Percentiles rank a stretch among this genome's conserved stretches.
Conservation (phyloP, 2,113 vertebrate genomes). For the Colistium nudipinnis region DNA sequence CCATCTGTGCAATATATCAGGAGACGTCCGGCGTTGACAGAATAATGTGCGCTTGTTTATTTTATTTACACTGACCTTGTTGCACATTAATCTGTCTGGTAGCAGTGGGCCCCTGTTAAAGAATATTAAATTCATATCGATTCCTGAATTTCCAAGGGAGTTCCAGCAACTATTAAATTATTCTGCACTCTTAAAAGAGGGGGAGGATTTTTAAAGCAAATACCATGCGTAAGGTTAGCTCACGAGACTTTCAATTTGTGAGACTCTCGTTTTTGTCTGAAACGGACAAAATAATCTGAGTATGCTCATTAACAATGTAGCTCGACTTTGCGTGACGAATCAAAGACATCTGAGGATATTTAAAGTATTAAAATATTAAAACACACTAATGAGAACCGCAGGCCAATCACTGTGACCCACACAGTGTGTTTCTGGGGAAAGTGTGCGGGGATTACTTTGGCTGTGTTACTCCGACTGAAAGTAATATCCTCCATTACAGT, state of each 20-base stretch:
- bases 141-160: constrained; percentile 31
- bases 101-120: constrained; percentile 25
- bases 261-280: constrained; percentile 30
- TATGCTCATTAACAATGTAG: constrained; percentile 60
- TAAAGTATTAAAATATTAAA: constrained; percentile 71
- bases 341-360: constrained; percentile 66
- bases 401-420: constrained; percentile 76
- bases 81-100: constrained; percentile 33
- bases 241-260: constrained; percentile 52
- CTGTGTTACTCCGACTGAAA: constrained; percentile 66
- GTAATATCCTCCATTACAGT: constrained; percentile 73
- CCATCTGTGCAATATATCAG: constrained; percentile 38
- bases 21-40: constrained; percentile 36
- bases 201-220: constrained; percentile 30
- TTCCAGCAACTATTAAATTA: constrained; percentile 35
- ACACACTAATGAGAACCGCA: constrained; percentile 61
- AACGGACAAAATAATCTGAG: constrained; percentile 38
- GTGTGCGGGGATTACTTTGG: constrained; percentile 68
- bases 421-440: constrained; percentile 57
- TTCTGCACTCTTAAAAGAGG: constrained; percentile 20
- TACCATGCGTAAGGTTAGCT: constrained; percentile 38
- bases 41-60: constrained; percentile 26
- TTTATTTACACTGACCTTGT: constrained; percentile 38
- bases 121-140: constrained; percentile 52
- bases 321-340: constrained; percentile 74